These are phyloP conservation scores for Stercorarius parasiticus DNA, from an alignment of 2,113 vertebrate species.

Conservation along the genomic window DNA sequence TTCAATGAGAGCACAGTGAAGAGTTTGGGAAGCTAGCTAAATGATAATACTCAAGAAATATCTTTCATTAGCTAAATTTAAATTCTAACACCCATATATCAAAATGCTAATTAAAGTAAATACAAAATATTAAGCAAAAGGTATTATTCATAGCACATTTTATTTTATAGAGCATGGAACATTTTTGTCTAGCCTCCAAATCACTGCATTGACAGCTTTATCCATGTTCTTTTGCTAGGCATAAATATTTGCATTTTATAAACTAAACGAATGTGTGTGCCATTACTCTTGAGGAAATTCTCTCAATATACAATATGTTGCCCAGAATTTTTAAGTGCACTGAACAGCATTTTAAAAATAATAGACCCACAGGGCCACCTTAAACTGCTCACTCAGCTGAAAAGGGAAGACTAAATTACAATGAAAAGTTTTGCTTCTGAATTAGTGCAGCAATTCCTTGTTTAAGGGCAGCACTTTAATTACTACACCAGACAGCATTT, in stretches of 20 bases:
- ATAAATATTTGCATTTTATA: conserved; percentile 35
- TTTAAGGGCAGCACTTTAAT: not conserved
- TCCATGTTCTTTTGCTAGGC: not conserved
- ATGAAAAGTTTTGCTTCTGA: not conserved
- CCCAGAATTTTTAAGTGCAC: not conserved
- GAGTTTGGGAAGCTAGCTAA: not conserved
- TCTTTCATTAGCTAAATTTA: not conserved
- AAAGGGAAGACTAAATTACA: not conserved
- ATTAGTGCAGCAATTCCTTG: not conserved
- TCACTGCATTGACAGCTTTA: not conserved
- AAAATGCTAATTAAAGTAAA: not conserved
- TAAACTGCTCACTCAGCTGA: conserved; percentile 9
- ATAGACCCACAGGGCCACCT: not conserved
- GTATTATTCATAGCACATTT: not conserved
- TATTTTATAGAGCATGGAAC: not conserved
- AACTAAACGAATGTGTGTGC: not conserved
- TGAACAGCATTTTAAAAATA: conserved; percentile 2
- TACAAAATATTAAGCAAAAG: not conserved
- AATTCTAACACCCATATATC: not conserved
- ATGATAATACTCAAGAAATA: not conserved
- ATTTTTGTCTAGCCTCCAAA: not conserved
- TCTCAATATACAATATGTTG: not conserved
- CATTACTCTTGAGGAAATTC: conserved; percentile 25
- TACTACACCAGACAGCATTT: not conserved
- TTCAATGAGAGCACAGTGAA: not conserved